Percentiles rank a stretch among this genome's conserved stretches.
These are phyloP conservation scores for Loxodonta africana DNA, from an alignment of 2,113 vertebrate genomes.

Conservation along the genomic window DNA sequence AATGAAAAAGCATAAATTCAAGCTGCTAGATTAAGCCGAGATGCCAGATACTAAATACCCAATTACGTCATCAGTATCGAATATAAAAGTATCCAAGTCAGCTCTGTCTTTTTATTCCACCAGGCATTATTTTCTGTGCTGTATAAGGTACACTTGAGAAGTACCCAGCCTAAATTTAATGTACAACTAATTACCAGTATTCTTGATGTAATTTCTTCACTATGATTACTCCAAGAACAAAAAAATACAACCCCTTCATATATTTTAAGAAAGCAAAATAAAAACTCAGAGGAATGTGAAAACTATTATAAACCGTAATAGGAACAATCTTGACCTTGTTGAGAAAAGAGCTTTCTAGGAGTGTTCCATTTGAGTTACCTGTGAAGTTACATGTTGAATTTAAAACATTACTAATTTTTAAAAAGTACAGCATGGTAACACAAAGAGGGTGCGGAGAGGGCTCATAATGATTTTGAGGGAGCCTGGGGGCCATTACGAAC, in stretches of 20 bases:
- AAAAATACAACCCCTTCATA: neutral
- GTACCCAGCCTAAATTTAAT: neutral
- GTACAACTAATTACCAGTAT: neutral
- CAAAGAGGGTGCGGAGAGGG: constrained; percentile 10
- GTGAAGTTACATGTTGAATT: constrained; percentile 30
- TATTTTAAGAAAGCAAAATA: constrained; percentile 50
- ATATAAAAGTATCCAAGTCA: constrained; percentile 70
- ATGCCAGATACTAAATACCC: constrained; percentile 59
- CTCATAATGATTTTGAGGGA: constrained; percentile 24
- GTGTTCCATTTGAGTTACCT: constrained; percentile 53
- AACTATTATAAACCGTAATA: neutral
- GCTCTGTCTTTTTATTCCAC: constrained; percentile 69
- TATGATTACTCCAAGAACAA: neutral
- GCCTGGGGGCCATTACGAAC: constrained; percentile 24
- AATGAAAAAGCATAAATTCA: constrained; percentile 53
- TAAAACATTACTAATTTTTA: constrained; percentile 47
- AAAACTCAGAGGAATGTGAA: neutral
- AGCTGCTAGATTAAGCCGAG: neutral
- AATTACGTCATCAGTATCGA: constrained; percentile 64
- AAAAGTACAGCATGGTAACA: constrained; percentile 27
- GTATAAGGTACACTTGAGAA: neutral
- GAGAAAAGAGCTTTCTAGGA: constrained; percentile 10
- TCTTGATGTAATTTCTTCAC: neutral
- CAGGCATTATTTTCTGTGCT: constrained; percentile 72
- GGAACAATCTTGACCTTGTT: constrained; percentile 25